These are phyloP conservation scores for Propithecus perrieri DNA, from an alignment of 2,797 vertebrate species.

Conservation along the genomic window DNA sequence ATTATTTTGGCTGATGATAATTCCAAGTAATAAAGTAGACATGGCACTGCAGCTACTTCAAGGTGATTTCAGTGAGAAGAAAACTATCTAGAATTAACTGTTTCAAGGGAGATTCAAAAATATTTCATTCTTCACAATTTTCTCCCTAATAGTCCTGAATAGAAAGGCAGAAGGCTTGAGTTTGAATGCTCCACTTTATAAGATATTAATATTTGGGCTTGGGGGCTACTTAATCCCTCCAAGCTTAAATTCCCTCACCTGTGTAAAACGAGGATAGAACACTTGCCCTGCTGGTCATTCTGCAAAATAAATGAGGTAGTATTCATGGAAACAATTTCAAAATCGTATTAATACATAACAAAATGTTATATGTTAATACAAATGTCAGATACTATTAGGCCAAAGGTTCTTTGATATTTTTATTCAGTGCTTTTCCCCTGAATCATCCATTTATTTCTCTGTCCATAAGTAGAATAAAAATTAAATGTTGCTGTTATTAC, in stretches of 20 bases:
- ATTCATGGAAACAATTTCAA: conserved; percentile 9
- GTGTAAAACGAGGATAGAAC: neutral
- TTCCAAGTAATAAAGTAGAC: conserved; percentile 1
- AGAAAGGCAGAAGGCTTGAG: neutral
- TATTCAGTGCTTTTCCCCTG: neutral
- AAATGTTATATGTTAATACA: neutral
- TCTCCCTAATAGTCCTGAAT: neutral
- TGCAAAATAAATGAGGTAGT: conserved; percentile 14
- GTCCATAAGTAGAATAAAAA: neutral
- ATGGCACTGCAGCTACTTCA: neutral
- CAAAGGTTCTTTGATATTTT: conserved; percentile 1
- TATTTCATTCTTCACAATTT: conserved; percentile 28
- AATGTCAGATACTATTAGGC: neutral
- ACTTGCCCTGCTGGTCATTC: conserved; percentile 9
- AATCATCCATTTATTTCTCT: neutral
- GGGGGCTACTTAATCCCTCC: neutral
- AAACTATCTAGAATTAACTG: conserved; percentile 20
- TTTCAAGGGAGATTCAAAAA: conserved; percentile 7
- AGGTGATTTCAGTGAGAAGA: neutral
- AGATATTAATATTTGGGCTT: neutral
- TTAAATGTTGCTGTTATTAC: neutral
- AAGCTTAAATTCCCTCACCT: conserved; percentile 23
- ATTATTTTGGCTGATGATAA: neutral
- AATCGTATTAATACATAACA: neutral
- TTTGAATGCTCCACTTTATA: neutral